Percentiles rank a stretch among this genome's conserved stretches.
These are phyloP conservation scores for Macroglossus sobrinus DNA, from an alignment of 2,113 vertebrate species.

Conservation along the genomic window DNA sequence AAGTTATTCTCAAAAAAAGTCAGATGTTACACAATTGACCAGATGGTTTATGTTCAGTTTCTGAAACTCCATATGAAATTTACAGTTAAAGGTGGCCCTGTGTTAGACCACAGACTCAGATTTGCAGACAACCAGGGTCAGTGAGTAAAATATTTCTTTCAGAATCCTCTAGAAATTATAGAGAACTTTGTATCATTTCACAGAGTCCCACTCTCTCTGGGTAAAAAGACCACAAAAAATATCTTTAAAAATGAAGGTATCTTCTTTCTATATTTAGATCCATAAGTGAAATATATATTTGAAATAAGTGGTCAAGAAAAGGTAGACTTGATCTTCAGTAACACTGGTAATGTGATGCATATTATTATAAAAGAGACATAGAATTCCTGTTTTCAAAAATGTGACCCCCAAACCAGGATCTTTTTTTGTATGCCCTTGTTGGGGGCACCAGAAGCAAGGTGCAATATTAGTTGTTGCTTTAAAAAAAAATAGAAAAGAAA, in stretches of 20 bases:
- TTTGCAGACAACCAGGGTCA: not conserved
- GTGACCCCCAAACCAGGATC: not conserved
- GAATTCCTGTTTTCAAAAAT: not conserved
- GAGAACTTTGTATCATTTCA: not conserved
- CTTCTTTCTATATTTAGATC: not conserved
- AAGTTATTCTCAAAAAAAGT: conserved; percentile 14
- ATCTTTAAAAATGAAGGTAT: not conserved
- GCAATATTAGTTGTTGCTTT: not conserved
- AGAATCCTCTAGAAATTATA: not conserved
- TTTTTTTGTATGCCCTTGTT: not conserved
- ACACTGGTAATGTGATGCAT: not conserved
- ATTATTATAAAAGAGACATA: not conserved
- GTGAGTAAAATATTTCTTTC: not conserved
- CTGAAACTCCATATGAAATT: not conserved
- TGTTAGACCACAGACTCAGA: not conserved
- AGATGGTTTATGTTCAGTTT: not conserved
- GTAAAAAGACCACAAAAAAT: not conserved
- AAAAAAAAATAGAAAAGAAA: not conserved
- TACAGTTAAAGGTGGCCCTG: not conserved
- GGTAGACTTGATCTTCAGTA: not conserved
- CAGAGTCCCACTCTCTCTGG: not conserved
- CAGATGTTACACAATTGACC: not conserved
- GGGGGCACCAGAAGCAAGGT: not conserved
- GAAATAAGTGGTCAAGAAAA: not conserved
- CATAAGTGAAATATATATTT: not conserved